phyloP scores from a whole-genome alignment of 1,140 invertebrate species.

The Harlomillsia oculata region DNA sequence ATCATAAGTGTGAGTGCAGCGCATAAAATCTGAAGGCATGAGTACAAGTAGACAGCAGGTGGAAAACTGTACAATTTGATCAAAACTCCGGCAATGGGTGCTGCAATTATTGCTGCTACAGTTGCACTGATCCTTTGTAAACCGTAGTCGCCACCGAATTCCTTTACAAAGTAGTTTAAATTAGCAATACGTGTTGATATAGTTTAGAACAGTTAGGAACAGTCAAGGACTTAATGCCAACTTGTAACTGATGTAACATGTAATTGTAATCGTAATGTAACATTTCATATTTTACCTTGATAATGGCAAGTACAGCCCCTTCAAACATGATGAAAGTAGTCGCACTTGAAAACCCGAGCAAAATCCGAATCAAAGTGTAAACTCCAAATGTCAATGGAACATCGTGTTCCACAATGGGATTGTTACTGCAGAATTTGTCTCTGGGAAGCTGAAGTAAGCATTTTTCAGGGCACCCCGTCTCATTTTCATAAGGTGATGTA shows the following conservation, averaged over 20 bases:
- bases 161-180: slow-evolving; percentile 9
- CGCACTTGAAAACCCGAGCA: slow-evolving; percentile 55
- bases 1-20: slow-evolving; percentile 60
- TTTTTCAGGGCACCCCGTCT: too few relatives aligned
- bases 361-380: slow-evolving; percentile 60
- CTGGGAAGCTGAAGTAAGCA: too few relatives aligned
- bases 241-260: neutral
- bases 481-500: too few relatives aligned
- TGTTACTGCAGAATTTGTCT: too few relatives aligned
- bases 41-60: slow-evolving; percentile 70
- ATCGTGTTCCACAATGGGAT: slow-evolving; percentile 55
- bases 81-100: slow-evolving; percentile 61
- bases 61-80: slow-evolving; percentile 50
- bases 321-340: slow-evolving; percentile 73
- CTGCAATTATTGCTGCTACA: slow-evolving; percentile 67
- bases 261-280: neutral
- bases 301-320: slow-evolving; percentile 66
- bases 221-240: neutral
- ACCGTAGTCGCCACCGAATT: slow-evolving; percentile 66
- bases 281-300: slow-evolving; percentile 46
- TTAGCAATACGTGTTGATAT: neutral
- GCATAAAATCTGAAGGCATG: slow-evolving; percentile 55
- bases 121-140: slow-evolving; percentile 67
- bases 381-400: slow-evolving; percentile 61
- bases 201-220: neutral